Conservation (phyloP, 2,888 invertebrate species). For the Metacarcinus magister region DNA sequence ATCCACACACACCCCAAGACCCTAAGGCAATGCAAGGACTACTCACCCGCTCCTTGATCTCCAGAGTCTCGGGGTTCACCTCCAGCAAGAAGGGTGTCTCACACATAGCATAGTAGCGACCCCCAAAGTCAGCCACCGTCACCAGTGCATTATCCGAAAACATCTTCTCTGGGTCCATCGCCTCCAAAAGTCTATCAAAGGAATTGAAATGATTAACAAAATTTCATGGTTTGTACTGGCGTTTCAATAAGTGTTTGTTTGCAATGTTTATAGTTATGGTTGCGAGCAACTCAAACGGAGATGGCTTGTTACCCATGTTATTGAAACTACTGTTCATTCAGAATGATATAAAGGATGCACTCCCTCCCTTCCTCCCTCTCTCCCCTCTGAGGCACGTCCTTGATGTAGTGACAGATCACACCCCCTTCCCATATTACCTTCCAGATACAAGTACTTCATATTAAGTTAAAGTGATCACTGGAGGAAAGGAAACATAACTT, state of each 20-base stretch:
- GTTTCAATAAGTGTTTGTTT: background rate
- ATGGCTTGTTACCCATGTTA: background rate
- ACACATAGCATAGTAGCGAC: slow-evolving; percentile 77
- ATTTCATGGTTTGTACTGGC: background rate
- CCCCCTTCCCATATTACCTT: too few species aligned
- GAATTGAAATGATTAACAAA: background rate
- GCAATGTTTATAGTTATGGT: background rate
- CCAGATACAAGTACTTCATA: background rate
- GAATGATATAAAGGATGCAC: background rate
- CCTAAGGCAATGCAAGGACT: background rate
- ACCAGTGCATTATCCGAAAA: slow-evolving; percentile 79
- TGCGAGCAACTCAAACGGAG: background rate
- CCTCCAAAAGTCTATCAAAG: slow-evolving; percentile 74
- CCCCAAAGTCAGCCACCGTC: slow-evolving; percentile 65
- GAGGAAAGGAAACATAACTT: background rate
- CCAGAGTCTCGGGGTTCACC: slow-evolving; percentile 78
- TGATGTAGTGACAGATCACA: too few species aligned
- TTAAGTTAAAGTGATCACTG: background rate
- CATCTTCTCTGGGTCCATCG: slow-evolving; percentile 80
- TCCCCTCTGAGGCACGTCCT: background rate
- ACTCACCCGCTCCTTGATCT: slow-evolving; percentile 74
- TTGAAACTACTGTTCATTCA: background rate
- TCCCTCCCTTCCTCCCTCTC: background rate
- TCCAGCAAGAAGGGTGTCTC: slow-evolving; percentile 81
- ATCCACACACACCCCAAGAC: background rate